Percentiles rank a stretch among this genome's conserved stretches.
These are phyloP conservation scores for Lypha dubia DNA, from an alignment of 2,888 invertebrate species.

Conservation along the genomic window DNA sequence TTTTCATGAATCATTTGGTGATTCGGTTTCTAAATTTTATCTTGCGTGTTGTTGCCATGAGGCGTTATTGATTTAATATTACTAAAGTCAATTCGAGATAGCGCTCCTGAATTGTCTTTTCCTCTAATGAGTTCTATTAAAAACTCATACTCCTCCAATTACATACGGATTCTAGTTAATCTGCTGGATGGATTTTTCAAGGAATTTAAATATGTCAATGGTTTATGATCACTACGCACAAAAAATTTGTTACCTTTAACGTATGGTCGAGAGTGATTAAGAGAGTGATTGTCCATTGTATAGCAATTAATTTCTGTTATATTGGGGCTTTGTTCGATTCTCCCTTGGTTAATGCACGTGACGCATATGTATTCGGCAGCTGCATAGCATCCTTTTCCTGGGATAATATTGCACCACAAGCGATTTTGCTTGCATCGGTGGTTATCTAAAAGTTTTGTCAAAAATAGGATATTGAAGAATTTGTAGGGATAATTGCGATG, in stretches of 20 bases:
- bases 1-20: not conserved
- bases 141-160: no score
- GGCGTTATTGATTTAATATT: not conserved
- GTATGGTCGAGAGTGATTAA: no score
- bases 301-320: no score
- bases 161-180: no score
- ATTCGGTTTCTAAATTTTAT: not conserved
- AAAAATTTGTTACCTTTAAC: no score
- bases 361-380: constrained; percentile 64
- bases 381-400: constrained; percentile 27
- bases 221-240: not conserved
- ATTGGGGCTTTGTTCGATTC: constrained; percentile 69
- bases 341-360: constrained; percentile 70
- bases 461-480: constrained; percentile 8
- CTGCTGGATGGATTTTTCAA: not conserved
- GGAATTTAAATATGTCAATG: not conserved
- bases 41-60: not conserved
- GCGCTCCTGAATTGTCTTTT: no score
- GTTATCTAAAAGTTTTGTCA: constrained; percentile 6
- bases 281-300: no score
- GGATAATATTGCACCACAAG: not conserved
- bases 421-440: not conserved
- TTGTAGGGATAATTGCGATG: not conserved
- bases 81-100: no score
- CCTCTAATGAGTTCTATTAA: no score